Conservation (phyloP, 2,797 vertebrate species). For the Myotis planiceps region DNA sequence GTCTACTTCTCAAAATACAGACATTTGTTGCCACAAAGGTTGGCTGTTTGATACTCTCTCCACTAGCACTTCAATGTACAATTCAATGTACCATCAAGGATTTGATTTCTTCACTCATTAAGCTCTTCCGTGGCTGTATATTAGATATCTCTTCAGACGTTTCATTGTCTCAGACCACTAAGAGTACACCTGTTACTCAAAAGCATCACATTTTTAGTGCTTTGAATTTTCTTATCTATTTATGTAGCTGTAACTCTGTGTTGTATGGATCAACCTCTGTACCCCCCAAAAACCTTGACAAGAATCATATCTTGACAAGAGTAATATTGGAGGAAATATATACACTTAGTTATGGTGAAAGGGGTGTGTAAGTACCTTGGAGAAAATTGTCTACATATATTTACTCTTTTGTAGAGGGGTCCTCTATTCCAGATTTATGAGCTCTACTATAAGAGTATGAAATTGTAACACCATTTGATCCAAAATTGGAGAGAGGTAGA, state of each 20-base stretch:
- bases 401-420: not conserved
- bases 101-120: not conserved
- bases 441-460: not conserved
- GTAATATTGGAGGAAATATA: not conserved
- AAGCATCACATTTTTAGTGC: not conserved
- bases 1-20: conserved; percentile 13
- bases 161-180: not conserved
- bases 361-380: not conserved
- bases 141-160: not conserved
- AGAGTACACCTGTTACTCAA: not conserved
- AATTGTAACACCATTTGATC: not conserved
- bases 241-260: not conserved
- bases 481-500: not conserved
- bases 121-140: not conserved
- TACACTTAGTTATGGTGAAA: not conserved
- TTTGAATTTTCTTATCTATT: not conserved
- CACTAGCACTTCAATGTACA: not conserved
- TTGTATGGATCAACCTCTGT: not conserved
- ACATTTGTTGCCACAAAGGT: not conserved
- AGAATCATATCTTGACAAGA: not conserved
- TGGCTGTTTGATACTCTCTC: not conserved
- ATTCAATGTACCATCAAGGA: not conserved
- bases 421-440: not conserved
- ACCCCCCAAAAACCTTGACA: not conserved
- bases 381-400: not conserved